Evolutionary conservation across 1,140 invertebrate genomes (phyloP), one percentile per base, ranked within the genome.

Genomic region (Potamilus streckersoni): DNA sequence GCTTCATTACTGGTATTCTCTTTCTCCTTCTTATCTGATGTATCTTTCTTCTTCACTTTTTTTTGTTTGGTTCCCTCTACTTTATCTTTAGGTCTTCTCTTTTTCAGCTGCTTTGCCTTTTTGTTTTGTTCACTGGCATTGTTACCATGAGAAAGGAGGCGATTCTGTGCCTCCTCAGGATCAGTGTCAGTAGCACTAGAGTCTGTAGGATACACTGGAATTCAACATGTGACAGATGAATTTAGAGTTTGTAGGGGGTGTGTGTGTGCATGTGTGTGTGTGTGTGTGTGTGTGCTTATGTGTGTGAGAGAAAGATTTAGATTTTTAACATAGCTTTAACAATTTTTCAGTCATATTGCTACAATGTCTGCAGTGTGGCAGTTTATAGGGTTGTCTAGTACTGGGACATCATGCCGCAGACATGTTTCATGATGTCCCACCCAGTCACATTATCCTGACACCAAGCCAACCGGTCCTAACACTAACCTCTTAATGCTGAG

Each of bases 111-210:
- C 49, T 71, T 76, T 61, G 69, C 62, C 49, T 78, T 74, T 61
- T 79, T 76, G 60, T 79, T 82, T 31, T 78, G 68, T 63, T 78
- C 75, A 60, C 79, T 71, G 27, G 77, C 15, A 66, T 74, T 60
- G 27, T 79, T 56, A 78, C 84, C 71, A 56, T 88, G 75, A 23
- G 76, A 66, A 76, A 83, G 60, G 38, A 80, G 57, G 73, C 87
- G 70, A 59, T 86, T 69, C 68, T 76, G 38, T 23, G 74, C 55
- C 82, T 85, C 79, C 49, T 83, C 86, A 80, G 78, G 83, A 83
- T 76, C 83, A 78, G 71, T 89, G 76, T 82, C 76, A 84, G 76
- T 88, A 83, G 67, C 86, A 85, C 78, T 86, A 69, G 64, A 85
- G 83, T 83, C 80, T 85, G 65, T 71, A 83, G 67, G 64, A 19